phyloP scores from a whole-genome alignment of 2,113 vertebrate genomes.

The Siniperca chuatsi region DNA sequence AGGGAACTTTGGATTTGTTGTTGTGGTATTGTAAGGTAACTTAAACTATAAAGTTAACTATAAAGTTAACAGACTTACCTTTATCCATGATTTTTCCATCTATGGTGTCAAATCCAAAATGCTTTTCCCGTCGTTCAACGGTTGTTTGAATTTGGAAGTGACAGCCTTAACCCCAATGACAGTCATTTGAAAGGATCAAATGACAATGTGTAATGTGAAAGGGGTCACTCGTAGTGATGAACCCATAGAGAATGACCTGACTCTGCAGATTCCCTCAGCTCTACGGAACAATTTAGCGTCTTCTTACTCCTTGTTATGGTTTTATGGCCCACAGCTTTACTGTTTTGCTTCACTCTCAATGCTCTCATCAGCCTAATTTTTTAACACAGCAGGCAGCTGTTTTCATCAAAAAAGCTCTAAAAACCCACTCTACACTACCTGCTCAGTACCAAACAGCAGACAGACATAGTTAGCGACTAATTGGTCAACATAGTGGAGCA shows the following conservation, averaged over 20 bases:
- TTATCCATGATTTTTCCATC: background rate
- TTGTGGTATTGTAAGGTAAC: background rate
- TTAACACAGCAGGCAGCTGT: background rate
- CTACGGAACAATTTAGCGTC: background rate
- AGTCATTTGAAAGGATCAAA: background rate
- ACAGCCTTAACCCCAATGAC: background rate
- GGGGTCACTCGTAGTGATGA: background rate
- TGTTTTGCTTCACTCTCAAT: slow-evolving; percentile 1
- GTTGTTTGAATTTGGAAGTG: background rate
- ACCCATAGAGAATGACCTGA: background rate
- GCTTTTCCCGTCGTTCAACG: background rate
- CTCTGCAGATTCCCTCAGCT: background rate
- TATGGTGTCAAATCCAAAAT: background rate
- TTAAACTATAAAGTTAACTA: background rate
- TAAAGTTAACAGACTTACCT: background rate
- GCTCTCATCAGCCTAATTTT: background rate
- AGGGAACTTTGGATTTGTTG: background rate
- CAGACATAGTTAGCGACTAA: slow-evolving; percentile 2
- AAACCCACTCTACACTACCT: background rate
- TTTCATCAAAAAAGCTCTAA: background rate
- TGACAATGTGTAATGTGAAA: background rate
- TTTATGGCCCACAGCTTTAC: background rate
- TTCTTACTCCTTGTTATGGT: background rate
- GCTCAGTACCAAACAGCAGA: slow-evolving; percentile 14
- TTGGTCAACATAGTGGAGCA: background rate